Conservation (phyloP, 1,140 invertebrate genomes). For the Saccostrea echinata region DNA sequence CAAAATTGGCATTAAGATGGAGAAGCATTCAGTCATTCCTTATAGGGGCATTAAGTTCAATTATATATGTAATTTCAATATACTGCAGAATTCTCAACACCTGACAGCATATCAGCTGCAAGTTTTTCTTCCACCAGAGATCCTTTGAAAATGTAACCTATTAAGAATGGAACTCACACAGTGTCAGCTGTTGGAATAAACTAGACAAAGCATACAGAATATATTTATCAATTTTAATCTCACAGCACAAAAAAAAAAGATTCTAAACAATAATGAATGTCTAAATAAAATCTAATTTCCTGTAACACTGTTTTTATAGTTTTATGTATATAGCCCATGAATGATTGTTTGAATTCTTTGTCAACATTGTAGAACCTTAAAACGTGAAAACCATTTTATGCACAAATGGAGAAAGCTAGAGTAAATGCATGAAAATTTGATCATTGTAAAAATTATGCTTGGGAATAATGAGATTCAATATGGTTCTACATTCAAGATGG, state of each 20-base stretch:
- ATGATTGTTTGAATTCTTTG: background rate
- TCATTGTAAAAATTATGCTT: background rate
- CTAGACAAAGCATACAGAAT: background rate
- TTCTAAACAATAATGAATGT: background rate
- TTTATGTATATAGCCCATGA: background rate
- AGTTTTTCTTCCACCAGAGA: too few relatives aligned
- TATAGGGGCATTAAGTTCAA: too few relatives aligned
- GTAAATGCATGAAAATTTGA: too few relatives aligned
- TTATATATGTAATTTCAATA: too few relatives aligned
- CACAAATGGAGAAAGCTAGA: too few relatives aligned
- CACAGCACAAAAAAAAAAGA: background rate
- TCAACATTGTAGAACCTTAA: background rate
- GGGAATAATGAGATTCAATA: background rate
- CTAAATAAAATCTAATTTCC: background rate
- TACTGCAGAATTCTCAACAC: too few relatives aligned
- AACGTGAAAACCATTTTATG: background rate
- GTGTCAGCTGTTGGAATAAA: too few relatives aligned
- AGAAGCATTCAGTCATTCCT: too few relatives aligned
- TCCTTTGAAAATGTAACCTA: too few relatives aligned
- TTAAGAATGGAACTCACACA: too few relatives aligned
- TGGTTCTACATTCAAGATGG: background rate
- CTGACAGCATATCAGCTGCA: too few relatives aligned
- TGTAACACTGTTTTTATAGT: slow-evolving; percentile 20
- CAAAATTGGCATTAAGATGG: too few relatives aligned
- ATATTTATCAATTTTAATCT: background rate